Percentiles rank a stretch among this genome's conserved stretches.
These are phyloP conservation scores for Charanyca ferruginea DNA, from an alignment of 2,888 invertebrate genomes.

Conservation along the genomic window DNA sequence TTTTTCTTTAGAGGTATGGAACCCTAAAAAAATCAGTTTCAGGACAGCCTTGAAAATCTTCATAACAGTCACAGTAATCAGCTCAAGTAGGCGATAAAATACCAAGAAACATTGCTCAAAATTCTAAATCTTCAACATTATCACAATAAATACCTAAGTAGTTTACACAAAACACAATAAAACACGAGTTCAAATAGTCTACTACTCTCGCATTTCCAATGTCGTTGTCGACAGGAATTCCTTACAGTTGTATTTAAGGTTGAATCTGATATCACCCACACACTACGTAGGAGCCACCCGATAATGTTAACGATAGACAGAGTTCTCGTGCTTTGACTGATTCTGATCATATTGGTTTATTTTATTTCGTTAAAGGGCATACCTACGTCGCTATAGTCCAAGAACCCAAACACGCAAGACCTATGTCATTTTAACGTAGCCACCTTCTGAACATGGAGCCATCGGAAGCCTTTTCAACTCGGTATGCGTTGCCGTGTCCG, in stretches of 20 bases:
- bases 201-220: constrained; percentile 47
- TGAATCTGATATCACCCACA: constrained; percentile 57
- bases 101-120: too few relatives aligned
- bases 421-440: not conserved
- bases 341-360: constrained; percentile 48
- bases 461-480: too few relatives aligned
- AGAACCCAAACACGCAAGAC: not conserved
- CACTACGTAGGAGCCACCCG: constrained; percentile 65
- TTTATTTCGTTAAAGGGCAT: constrained; percentile 17
- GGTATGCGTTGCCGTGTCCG: too few relatives aligned
- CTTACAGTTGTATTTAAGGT: constrained; percentile 47
- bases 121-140: too few relatives aligned
- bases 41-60: too few relatives aligned
- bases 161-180: constrained; percentile 42
- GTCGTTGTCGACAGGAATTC: constrained; percentile 54
- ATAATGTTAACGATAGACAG: constrained; percentile 71
- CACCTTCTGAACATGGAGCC: too few relatives aligned
- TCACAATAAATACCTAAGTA: not conserved
- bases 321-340: constrained; percentile 63
- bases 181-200: constrained; percentile 37
- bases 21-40: too few relatives aligned
- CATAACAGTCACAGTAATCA: too few relatives aligned
- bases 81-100: too few relatives aligned
- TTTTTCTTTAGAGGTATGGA: too few relatives aligned
- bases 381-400: too few relatives aligned